Percentiles rank a stretch among this genome's conserved stretches.
These are phyloP conservation scores for Exocentrus adspersus DNA, from an alignment of 2,888 invertebrate species.

Conservation along the genomic window DNA sequence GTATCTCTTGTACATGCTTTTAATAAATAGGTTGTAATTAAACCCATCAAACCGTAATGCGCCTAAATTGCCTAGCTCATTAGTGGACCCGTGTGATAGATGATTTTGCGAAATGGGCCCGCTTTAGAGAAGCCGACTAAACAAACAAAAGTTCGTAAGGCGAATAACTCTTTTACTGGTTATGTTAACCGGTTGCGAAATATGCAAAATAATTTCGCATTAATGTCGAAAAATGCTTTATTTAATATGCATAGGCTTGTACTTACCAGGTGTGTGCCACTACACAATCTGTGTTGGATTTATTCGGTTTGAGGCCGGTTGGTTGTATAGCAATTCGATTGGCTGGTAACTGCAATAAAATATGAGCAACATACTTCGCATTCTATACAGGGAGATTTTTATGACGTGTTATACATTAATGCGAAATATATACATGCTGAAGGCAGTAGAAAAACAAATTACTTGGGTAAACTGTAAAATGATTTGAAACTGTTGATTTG, in stretches of 20 bases:
- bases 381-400: too few relatives aligned
- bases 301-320: background rate
- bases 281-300: background rate
- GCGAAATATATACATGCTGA: too few relatives aligned
- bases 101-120: conserved; percentile 15
- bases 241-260: conserved; percentile 9
- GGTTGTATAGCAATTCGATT: background rate
- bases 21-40: background rate
- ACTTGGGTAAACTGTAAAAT: too few relatives aligned
- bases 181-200: conserved; percentile 12
- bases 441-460: too few relatives aligned
- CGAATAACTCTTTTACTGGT: conserved; percentile 10
- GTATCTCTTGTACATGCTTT: background rate
- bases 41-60: conserved; percentile 1
- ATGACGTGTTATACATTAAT: too few relatives aligned
- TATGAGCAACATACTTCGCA: too few relatives aligned
- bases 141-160: background rate
- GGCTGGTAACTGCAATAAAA: too few relatives aligned
- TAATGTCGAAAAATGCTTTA: conserved; percentile 7
- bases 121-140: conserved; percentile 11
- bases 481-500: too few relatives aligned
- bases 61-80: conserved; percentile 8
- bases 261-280: background rate
- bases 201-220: conserved; percentile 11
- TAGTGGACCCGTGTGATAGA: conserved; percentile 3